A percentile compares a stretch with the other conserved stretches of the same genome.
Evolutionary conservation across 2,113 vertebrate genomes (phyloP).

Genomic region (Pygoscelis adeliae): DNA sequence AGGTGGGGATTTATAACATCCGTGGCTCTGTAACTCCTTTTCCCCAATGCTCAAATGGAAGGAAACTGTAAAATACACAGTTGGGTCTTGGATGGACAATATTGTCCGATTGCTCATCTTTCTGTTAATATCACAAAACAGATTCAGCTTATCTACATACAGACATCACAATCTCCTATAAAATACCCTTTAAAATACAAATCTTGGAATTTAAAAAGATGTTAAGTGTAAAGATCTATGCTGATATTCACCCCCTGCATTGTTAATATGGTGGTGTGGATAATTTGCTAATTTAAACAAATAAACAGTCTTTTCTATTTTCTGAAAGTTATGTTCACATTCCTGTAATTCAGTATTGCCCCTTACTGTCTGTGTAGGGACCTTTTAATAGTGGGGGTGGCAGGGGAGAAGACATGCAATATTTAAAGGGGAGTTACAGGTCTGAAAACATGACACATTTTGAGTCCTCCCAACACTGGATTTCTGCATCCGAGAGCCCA

Average conservation of each 20-base stretch:
- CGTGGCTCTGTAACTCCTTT: background rate
- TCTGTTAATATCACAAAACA: background rate
- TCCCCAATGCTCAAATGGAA: background rate
- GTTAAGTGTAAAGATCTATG: background rate
- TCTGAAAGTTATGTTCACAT: background rate
- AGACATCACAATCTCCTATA: background rate
- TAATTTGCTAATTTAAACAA: background rate
- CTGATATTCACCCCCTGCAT: background rate
- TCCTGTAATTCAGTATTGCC: background rate
- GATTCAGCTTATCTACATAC: background rate
- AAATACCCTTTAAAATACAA: background rate
- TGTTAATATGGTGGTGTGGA: background rate
- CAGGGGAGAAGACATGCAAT: background rate
- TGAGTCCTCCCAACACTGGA: accelerated
- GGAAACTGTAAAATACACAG: background rate
- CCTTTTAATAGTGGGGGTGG: background rate
- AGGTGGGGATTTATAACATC: background rate
- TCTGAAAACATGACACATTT: background rate
- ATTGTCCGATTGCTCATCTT: background rate
- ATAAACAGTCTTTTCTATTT: background rate
- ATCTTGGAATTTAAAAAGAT: background rate
- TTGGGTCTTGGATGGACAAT: background rate
- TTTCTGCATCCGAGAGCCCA: background rate
- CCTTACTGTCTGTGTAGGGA: background rate
- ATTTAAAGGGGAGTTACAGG: background rate